These are phyloP conservation scores for Brachyistius frenatus DNA, from an alignment of 2,113 vertebrate species.

Conservation along the genomic window DNA sequence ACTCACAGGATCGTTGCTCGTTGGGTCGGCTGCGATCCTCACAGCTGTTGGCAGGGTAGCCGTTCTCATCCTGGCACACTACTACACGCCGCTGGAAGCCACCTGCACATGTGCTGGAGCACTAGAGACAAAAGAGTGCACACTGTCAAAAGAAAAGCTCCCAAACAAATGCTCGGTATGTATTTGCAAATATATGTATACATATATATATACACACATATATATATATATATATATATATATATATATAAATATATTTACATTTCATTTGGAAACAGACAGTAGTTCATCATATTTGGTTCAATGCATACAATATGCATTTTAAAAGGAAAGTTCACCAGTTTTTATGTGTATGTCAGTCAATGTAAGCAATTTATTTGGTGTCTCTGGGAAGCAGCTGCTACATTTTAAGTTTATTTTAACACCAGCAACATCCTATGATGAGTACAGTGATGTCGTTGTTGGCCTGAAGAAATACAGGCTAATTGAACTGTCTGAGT, in stretches of 20 bases:
- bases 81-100: slow-evolving; percentile 98
- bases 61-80: slow-evolving; percentile 98
- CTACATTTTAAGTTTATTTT: too few relatives aligned
- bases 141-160: slow-evolving; percentile 13
- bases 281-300: neutral
- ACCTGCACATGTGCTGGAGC: slow-evolving; percentile 96
- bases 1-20: slow-evolving; percentile 94
- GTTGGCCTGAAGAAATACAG: too few relatives aligned
- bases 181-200: neutral
- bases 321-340: too few relatives aligned
- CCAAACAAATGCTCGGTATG: slow-evolving; percentile 10
- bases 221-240: too few relatives aligned
- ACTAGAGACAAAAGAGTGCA: slow-evolving; percentile 81
- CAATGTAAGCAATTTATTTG: too few relatives aligned
- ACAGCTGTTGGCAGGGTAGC: slow-evolving; percentile 91
- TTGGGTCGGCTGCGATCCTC: slow-evolving; percentile 90
- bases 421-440: too few relatives aligned
- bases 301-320: too few relatives aligned
- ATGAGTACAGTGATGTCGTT: too few relatives aligned
- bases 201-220: too few relatives aligned
- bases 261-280: neutral
- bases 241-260: neutral
- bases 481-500: too few relatives aligned
- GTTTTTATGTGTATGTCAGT: too few relatives aligned
- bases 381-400: too few relatives aligned